A percentile compares a stretch with the other conserved stretches of the same genome.
These are phyloP conservation scores for Samia ricini DNA, from an alignment of 1,140 invertebrate genomes.

Conservation along the genomic window DNA sequence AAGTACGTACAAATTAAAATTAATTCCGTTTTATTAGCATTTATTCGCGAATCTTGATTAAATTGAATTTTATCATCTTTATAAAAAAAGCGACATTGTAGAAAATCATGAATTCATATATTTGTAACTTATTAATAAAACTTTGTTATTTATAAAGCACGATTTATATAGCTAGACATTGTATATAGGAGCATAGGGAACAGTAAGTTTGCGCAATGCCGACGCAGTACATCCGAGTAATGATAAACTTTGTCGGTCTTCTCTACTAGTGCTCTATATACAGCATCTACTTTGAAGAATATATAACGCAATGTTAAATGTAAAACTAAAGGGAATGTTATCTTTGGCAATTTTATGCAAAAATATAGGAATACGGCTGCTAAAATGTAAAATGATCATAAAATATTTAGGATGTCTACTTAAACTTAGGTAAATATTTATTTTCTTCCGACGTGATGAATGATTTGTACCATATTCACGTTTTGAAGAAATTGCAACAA, in stretches of 20 bases:
- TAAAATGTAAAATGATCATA: neutral
- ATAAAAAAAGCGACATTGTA: too few species aligned
- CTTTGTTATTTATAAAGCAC: neutral
- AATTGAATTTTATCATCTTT: too few species aligned
- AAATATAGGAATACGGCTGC: neutral
- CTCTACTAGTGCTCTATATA: constrained; percentile 12
- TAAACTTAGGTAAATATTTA: neutral
- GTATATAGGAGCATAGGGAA: neutral
- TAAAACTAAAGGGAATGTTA: neutral
- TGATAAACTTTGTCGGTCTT: constrained; percentile 74
- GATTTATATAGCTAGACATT: neutral
- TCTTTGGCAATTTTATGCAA: neutral
- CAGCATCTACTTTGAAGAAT: neutral
- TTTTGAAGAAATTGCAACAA: constrained; percentile 10
- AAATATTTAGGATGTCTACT: neutral
- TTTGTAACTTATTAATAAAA: neutral
- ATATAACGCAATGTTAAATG: neutral
- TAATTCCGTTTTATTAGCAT: too few species aligned
- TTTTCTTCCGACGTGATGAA: neutral
- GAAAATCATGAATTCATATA: neutral
- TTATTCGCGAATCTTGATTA: too few species aligned
- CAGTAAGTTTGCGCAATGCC: constrained; percentile 64
- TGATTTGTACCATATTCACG: neutral
- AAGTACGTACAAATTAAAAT: too few species aligned
- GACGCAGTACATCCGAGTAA: constrained; percentile 64